A percentile compares a stretch with the other conserved stretches of the same genome.
Evolutionary conservation across 2,113 vertebrate genomes (phyloP).

Genomic region (Ammodytes marinus): DNA sequence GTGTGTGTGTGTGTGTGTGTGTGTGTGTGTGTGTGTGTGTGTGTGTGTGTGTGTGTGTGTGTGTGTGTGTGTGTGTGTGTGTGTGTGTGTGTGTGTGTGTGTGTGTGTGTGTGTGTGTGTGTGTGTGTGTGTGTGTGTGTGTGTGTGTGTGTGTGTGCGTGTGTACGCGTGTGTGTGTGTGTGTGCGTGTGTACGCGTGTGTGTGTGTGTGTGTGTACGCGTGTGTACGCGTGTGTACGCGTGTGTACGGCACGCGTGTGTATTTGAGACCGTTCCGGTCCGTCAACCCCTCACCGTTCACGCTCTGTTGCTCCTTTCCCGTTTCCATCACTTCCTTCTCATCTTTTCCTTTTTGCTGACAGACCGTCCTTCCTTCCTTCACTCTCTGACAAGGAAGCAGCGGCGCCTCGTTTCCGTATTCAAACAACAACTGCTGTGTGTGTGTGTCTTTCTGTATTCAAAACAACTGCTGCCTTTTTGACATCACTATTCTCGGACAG

Average conservation of each 20-base stretch:
- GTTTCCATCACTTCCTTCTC: conserved; percentile 44
- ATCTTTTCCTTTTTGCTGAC: conserved; percentile 49
- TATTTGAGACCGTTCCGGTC: conserved; percentile 53
- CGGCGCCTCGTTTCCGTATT: conserved; percentile 54
- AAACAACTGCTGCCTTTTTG: conserved; percentile 28
- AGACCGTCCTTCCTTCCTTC: conserved; percentile 62
- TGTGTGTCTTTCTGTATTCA: conserved; percentile 59
- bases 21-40: too few species aligned
- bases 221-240: conserved; percentile 24
- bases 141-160: too few species aligned
- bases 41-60: too few species aligned
- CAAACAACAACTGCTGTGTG: conserved; percentile 29
- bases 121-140: too few species aligned
- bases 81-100: too few species aligned
- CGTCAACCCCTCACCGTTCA: conserved; percentile 58
- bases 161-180: too few species aligned
- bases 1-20: too few species aligned
- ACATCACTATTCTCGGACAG: conserved; percentile 48
- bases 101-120: too few species aligned
- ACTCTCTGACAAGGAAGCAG: conserved; percentile 34
- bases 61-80: too few species aligned
- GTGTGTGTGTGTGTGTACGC: conserved; percentile 44
- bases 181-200: conserved; percentile 29
- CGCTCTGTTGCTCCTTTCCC: conserved; percentile 66
- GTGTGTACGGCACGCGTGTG: too few species aligned